Evolutionary conservation across 53 echinoderm and acorn worm genomes (phyloP).

Genomic region (Antedon mediterranea): DNA sequence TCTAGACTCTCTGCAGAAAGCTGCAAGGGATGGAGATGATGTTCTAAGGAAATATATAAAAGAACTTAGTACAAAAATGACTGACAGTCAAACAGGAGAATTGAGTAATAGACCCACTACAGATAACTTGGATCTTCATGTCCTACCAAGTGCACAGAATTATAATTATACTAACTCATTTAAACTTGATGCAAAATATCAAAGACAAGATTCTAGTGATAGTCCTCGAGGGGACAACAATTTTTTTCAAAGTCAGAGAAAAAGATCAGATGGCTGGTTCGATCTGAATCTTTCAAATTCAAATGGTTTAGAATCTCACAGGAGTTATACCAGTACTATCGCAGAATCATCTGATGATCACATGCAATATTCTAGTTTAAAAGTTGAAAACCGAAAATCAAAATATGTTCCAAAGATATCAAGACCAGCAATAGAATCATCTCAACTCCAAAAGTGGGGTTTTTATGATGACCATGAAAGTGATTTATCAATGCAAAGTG

Average conservation of each 20-base stretch:
- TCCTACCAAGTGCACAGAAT: no score
- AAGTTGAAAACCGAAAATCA: background rate
- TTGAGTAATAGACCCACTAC: no score
- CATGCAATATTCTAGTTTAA: background rate
- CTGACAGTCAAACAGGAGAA: background rate
- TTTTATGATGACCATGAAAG: conserved; percentile 23
- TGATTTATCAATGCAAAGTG: background rate
- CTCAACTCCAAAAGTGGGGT: conserved; percentile 23
- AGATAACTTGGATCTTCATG: no score
- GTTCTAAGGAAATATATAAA: conserved; percentile 56
- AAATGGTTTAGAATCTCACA: no score
- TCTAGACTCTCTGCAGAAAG: conserved; percentile 58
- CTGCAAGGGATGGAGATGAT: conserved; percentile 79
- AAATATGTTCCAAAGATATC: conserved; percentile 10
- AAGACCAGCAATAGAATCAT: conserved; percentile 32
- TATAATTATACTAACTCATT: no score
- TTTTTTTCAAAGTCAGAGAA: no score
- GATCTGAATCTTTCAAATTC: no score
- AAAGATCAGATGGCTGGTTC: no score
- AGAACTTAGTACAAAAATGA: conserved; percentile 15
- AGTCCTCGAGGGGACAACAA: no score
- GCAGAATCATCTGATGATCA: background rate
- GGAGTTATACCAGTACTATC: no score
- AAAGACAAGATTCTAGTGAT: no score
- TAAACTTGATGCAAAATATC: no score